These are phyloP conservation scores for Drosophila antonietae DNA, from an alignment of 2,888 invertebrate species.

Conservation along the genomic window DNA sequence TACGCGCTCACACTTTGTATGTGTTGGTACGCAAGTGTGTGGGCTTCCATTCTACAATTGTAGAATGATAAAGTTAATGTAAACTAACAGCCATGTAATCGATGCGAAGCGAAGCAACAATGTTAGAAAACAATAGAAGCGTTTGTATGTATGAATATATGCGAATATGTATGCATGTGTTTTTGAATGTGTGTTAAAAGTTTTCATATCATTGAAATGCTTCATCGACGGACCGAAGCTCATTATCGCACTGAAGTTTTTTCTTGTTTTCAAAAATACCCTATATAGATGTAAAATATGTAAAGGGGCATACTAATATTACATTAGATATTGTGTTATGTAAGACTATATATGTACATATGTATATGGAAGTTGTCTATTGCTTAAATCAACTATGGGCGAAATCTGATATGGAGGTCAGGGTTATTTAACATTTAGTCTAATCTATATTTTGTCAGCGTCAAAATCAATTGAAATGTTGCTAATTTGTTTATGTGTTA, in stretches of 20 bases:
- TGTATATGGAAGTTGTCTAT: no score
- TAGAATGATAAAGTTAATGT: slow-evolving; percentile 35
- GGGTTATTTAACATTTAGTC: background rate
- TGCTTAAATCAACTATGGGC: no score
- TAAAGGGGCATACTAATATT: background rate
- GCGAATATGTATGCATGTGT: slow-evolving; percentile 5
- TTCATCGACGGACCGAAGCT: slow-evolving; percentile 11
- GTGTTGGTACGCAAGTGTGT: slow-evolving; percentile 17
- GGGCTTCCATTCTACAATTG: slow-evolving; percentile 40
- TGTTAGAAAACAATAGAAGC: background rate
- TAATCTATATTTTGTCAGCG: background rate
- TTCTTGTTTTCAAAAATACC: slow-evolving; percentile 24
- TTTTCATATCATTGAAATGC: slow-evolving; percentile 20
- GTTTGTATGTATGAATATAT: background rate
- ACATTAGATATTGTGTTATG: background rate
- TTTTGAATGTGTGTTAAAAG: slow-evolving; percentile 7
- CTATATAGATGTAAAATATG: background rate
- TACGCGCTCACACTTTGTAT: slow-evolving; percentile 22
- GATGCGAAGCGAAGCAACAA: slow-evolving; percentile 26
- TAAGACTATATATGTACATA: background rate
- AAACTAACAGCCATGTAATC: slow-evolving; percentile 43
- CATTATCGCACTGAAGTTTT: slow-evolving; percentile 19
- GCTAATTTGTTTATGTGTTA: background rate
- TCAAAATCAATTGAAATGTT: background rate
- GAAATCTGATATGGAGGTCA: background rate